phyloP scores from a whole-genome alignment of 2,113 vertebrate genomes.

The Procavia capensis region DNA sequence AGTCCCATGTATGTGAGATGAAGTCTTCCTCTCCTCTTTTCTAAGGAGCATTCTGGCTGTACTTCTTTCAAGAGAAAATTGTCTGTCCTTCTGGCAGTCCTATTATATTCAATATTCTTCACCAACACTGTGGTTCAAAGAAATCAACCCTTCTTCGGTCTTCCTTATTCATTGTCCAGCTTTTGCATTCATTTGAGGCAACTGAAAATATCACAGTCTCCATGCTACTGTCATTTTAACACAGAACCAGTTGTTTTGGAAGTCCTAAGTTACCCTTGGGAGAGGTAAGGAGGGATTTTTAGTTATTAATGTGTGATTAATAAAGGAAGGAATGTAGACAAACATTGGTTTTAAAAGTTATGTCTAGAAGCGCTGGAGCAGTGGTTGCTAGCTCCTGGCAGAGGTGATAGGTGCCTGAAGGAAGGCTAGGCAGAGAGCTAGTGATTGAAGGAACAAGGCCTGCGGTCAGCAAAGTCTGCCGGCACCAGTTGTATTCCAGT shows the following conservation, averaged over 20 bases:
- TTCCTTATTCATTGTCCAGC: too few species aligned
- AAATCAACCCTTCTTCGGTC: too few species aligned
- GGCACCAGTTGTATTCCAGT: too few species aligned
- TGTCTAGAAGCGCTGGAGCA: neutral
- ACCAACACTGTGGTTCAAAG: too few species aligned
- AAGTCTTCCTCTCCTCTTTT: too few species aligned
- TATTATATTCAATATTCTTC: too few species aligned
- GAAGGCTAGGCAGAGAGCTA: neutral
- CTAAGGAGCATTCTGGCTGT: too few species aligned
- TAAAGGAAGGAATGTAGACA: neutral
- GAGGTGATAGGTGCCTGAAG: neutral
- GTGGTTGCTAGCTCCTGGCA: neutral
- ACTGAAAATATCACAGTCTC: neutral
- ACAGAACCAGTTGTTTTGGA: neutral
- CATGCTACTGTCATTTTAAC: neutral
- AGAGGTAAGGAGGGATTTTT: neutral
- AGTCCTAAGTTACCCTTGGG: neutral
- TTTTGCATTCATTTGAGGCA: too few species aligned
- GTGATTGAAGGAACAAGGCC: neutral
- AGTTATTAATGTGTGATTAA: neutral
- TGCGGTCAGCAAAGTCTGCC: neutral
- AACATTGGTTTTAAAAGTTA: neutral
- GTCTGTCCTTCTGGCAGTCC: too few species aligned
- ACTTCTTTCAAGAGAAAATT: too few species aligned
- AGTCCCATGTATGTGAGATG: too few species aligned